These are phyloP conservation scores for Rhyacichthys aspro DNA, from an alignment of 2,797 vertebrate species.

Conservation along the genomic window DNA sequence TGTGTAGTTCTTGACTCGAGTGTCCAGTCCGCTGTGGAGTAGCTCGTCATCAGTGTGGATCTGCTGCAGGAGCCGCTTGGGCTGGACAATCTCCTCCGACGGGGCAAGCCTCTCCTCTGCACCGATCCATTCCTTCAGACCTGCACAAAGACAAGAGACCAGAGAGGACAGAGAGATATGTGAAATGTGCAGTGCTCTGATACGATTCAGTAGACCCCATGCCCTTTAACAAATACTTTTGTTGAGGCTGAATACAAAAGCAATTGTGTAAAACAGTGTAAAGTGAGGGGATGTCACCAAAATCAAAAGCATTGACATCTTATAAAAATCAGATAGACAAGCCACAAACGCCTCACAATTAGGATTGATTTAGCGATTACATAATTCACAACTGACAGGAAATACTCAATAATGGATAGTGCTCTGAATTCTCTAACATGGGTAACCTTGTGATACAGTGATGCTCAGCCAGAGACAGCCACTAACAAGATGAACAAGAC, in stretches of 20 bases:
- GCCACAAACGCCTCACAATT: neutral
- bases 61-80: constrained; percentile 86
- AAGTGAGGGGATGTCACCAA: neutral
- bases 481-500: no score
- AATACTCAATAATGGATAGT: neutral
- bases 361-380: neutral
- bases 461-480: neutral
- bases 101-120: constrained; percentile 60
- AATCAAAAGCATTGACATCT: neutral
- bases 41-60: constrained; percentile 85
- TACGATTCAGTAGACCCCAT: neutral
- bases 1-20: constrained; percentile 81
- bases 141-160: constrained; percentile 38
- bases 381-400: neutral
- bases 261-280: neutral
- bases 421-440: constrained; percentile 1
- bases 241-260: neutral
- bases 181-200: neutral
- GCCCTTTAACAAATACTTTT: neutral
- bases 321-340: neutral
- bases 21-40: constrained; percentile 86
- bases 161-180: neutral
- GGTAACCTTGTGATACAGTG: constrained; percentile 4
- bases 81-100: constrained; percentile 82
- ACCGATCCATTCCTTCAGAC: constrained; percentile 65